Evolutionary conservation across 1,140 invertebrate species (phyloP), one percentile per base, ranked within the genome.

Genomic region (Ganaspis sp.): DNA sequence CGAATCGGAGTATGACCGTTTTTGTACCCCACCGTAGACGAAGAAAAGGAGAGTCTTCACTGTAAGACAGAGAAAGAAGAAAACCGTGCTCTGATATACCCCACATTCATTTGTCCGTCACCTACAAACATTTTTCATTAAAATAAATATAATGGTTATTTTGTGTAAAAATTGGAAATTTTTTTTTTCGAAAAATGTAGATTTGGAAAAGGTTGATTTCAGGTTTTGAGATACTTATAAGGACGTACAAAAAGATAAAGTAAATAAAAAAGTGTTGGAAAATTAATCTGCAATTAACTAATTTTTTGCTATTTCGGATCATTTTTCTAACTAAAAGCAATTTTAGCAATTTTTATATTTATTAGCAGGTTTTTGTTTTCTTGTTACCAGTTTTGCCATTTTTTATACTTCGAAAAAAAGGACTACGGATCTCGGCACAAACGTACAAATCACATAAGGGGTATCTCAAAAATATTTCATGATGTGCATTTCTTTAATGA

Each of bases 1-100:
- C 87, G 87, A 88, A 88, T 87, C 87, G 84, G 81, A 84, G 85
- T 84, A 85, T 81, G 85, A 85, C 85, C 83, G 85, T 89, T 88
- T 88, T 88, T 87, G 80, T 83, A 78, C 85, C 70, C 70, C 77
- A 70, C 58, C 71, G 58, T 58, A 71, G 38, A 64, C 72, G 42
- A 45, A 58, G 69, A 78, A 72, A 72, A 71, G 69, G 58, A 77
- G 73, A 69, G 64, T 54, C 37, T 71, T 37, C 37, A 72, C 40
- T 78, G 70, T 40, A 19, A 26, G 71, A 73, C 53, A 70, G 69
- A 54, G 45, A 37, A 45, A 75, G 26, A 69, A 23, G 34, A 73
- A 72, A 45, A 73, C 23, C 19, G 23, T 64, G 23, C 58, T 64
- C 58, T 64, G 45, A 21, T 38, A 73, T 73, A 53, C 34, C 75